These are phyloP conservation scores for Drosophila rufa DNA, from an alignment of 1,140 invertebrate species.

Conservation along the genomic window DNA sequence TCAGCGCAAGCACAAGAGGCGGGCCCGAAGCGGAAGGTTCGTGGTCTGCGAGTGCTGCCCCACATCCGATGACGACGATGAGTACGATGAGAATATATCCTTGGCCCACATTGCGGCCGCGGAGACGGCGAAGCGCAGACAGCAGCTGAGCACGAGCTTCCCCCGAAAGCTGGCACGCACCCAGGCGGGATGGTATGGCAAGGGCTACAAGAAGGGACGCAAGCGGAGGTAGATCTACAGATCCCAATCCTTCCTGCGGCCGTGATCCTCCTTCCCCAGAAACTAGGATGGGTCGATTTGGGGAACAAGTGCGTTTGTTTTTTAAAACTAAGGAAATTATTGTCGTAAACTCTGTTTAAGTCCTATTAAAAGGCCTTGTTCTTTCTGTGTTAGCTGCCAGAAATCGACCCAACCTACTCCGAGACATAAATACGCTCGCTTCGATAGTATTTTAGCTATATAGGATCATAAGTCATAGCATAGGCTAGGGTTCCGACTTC, in stretches of 20 bases:
- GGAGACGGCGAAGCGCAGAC: constrained; percentile 74
- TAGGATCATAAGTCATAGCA: constrained; percentile 46
- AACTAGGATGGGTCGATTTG: background rate
- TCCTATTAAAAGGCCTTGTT: background rate
- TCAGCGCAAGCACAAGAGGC: constrained; percentile 84
- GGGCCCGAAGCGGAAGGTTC: constrained; percentile 85
- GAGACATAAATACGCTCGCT: constrained; percentile 33
- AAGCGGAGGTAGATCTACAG: constrained; percentile 61
- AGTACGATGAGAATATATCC: constrained; percentile 84
- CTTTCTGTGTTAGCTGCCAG: background rate
- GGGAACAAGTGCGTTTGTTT: background rate
- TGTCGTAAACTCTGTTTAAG: too few species aligned
- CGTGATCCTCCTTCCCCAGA: constrained; percentile 6
- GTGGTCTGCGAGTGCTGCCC: constrained; percentile 87
- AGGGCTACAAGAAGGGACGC: constrained; percentile 86
- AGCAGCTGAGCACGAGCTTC: constrained; percentile 82
- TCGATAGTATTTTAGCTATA: constrained; percentile 44
- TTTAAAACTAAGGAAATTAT: background rate
- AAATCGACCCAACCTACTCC: background rate
- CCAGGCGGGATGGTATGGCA: constrained; percentile 88
- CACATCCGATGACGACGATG: constrained; percentile 86
- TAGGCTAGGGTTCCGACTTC: constrained; percentile 22
- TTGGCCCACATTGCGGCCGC: constrained; percentile 80
- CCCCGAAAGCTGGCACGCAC: constrained; percentile 81
- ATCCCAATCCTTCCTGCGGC: background rate